phyloP scores from a whole-genome alignment of 2,113 vertebrate species.

The Silurus asotus region DNA sequence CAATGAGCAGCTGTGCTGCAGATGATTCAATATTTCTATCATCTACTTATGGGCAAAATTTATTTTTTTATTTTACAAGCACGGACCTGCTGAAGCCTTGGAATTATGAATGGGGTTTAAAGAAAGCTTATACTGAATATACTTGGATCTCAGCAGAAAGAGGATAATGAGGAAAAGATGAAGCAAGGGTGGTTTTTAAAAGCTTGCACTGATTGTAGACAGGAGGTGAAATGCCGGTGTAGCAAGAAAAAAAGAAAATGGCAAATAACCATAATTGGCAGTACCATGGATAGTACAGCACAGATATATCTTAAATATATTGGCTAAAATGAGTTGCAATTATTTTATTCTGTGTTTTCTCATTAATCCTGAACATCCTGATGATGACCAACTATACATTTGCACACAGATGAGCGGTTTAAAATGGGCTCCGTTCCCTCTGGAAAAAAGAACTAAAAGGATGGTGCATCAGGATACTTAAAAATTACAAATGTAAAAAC shows the following conservation, averaged over 20 bases:
- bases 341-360: not conserved
- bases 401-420: not conserved
- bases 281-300: not conserved
- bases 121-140: not conserved
- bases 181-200: constrained; percentile 61
- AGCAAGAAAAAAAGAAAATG: constrained; percentile 35
- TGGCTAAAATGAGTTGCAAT: not conserved
- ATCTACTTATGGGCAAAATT: not conserved
- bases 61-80: not conserved
- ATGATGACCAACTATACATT: not conserved
- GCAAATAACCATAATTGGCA: not conserved
- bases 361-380: not conserved
- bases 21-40: not conserved
- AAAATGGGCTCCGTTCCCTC: not conserved
- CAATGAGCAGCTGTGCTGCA: not conserved
- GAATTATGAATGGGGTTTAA: not conserved
- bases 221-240: constrained; percentile 61
- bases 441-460: not conserved
- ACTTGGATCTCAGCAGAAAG: not conserved
- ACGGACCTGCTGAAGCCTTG: not conserved
- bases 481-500: not conserved
- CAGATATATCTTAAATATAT: not conserved
- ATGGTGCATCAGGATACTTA: not conserved
- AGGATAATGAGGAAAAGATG: constrained; percentile 11
- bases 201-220: constrained; percentile 39